Evolutionary conservation across 1,140 invertebrate genomes (phyloP), one percentile per base, ranked within the genome.

Genomic region (Drosophila repleta): DNA sequence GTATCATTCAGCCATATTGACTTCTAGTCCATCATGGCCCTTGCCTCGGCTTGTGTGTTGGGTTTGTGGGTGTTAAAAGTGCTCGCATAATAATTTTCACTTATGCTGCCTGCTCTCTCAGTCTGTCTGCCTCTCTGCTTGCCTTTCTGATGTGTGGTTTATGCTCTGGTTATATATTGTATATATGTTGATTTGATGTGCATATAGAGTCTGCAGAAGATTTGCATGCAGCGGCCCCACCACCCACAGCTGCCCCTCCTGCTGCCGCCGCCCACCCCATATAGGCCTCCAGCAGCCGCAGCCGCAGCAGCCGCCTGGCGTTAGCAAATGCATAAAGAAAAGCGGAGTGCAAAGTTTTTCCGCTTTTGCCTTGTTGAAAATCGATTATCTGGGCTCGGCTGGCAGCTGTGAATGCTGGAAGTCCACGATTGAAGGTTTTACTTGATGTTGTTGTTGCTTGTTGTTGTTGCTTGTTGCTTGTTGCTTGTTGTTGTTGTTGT

Each of bases 301-400:
- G n/a, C n/a, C n/a, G n/a, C n/a, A n/a, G n/a, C n/a, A n/a, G n/a
- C 15, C 4, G 7, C n/a, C 2, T 15, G 46, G 51, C 51, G 51
- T 63, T 15, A 5, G 24, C 17, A 51, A 68, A 52, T 68, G 65
- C 65, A 68, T 67, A 67, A 67, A 60, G 56, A 21, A 67, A 67
- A 67, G 61, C 58, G 41, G 46, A 60, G 48, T 68, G 39, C 49
- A 53, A 46, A 51, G 20, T 29, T 51, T 62, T 51, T 24, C n/a
- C 39, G 43, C 17, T 43, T 46, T 71, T 71, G 15, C 35, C 32
- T 26, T 57, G 43, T 17, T 51, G 41, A 70, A 70, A 70, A 70
- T 70, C 67, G 67, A 70, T 70, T 70, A 51, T 64, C 67, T 64
- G 53, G 21, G 56, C 29, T 29, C 29, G 29, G 29, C 29, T 29